Evolutionary conservation across 2,888 invertebrate genomes (phyloP).

Genomic region (Flexamia atlantica): DNA sequence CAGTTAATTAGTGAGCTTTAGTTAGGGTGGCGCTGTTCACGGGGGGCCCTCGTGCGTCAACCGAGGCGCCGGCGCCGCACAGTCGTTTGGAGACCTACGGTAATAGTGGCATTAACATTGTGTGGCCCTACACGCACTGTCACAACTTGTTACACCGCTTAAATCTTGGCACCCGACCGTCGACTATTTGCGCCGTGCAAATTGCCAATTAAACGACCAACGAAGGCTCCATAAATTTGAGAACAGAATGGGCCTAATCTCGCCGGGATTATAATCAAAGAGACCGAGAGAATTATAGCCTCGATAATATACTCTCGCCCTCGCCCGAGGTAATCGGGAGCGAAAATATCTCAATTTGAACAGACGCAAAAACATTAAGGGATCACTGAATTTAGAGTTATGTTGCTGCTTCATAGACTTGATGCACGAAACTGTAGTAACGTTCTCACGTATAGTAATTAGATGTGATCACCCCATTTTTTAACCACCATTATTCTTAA

Average conservation of each 20-base stretch:
- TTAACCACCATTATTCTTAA: too few relatives aligned
- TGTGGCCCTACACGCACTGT: background rate
- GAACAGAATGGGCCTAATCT: slow-evolving; percentile 10
- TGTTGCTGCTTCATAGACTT: too few relatives aligned
- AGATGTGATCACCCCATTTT: too few relatives aligned
- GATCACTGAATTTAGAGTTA: too few relatives aligned
- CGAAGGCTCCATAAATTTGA: slow-evolving; percentile 17
- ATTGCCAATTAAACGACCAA: slow-evolving; percentile 53
- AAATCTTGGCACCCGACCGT: background rate
- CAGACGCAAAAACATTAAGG: background rate
- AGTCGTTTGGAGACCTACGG: background rate
- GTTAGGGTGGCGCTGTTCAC: background rate
- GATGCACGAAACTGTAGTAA: too few relatives aligned
- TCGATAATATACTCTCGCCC: background rate
- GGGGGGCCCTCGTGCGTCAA: background rate
- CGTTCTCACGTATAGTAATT: too few relatives aligned
- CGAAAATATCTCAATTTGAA: background rate
- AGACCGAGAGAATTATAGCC: background rate
- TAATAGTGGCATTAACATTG: background rate
- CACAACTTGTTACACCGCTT: background rate
- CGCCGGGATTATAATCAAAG: slow-evolving; percentile 28
- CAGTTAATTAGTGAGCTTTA: background rate
- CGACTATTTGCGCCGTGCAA: slow-evolving; percentile 42
- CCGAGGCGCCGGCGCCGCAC: background rate
- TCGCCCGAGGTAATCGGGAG: background rate